A percentile compares a stretch with the other conserved stretches of the same genome.
phyloP scores from a whole-genome alignment of 1,140 invertebrate species.

The Orussus abietinus region DNA sequence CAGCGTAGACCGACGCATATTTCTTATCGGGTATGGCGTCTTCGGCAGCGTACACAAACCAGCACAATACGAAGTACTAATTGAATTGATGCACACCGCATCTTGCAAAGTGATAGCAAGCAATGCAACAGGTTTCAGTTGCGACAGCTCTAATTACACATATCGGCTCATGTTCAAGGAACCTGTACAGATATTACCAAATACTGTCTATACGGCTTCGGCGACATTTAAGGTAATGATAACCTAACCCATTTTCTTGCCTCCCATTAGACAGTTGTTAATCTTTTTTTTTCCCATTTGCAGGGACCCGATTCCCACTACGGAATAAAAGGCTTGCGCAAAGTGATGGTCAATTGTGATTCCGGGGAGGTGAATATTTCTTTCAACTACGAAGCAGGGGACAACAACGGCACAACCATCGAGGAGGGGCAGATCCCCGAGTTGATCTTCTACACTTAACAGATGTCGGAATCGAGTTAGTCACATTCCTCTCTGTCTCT shows the following conservation, averaged over 20 bases:
- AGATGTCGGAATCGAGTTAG: too few relatives aligned
- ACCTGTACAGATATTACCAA: conserved; percentile 77
- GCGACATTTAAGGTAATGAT: conserved; percentile 74
- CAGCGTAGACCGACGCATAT: conserved; percentile 77
- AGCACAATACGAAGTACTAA: conserved; percentile 75
- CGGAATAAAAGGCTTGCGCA: conserved; percentile 76
- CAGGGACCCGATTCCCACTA: conserved; percentile 87
- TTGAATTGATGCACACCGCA: conserved; percentile 75
- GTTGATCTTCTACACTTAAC: conserved; percentile 76
- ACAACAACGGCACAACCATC: conserved; percentile 87
- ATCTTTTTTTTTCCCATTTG: conserved; percentile 28
- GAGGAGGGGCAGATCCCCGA: conserved; percentile 90
- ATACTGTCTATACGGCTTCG: conserved; percentile 79
- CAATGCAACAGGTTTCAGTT: conserved; percentile 74
- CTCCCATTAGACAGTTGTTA: not conserved
- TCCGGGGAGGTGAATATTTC: conserved; percentile 75
- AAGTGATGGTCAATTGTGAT: conserved; percentile 72
- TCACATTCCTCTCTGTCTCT: too few relatives aligned
- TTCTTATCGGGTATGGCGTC: conserved; percentile 82
- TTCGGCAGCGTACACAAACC: conserved; percentile 84
- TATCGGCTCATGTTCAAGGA: conserved; percentile 89
- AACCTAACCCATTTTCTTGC: conserved; percentile 10
- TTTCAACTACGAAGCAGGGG: conserved; percentile 81
- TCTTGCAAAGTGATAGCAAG: conserved; percentile 73
- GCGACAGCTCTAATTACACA: conserved; percentile 77